Evolutionary conservation across 1,140 invertebrate species (phyloP).

Genomic region (Drosophila takahashii): DNA sequence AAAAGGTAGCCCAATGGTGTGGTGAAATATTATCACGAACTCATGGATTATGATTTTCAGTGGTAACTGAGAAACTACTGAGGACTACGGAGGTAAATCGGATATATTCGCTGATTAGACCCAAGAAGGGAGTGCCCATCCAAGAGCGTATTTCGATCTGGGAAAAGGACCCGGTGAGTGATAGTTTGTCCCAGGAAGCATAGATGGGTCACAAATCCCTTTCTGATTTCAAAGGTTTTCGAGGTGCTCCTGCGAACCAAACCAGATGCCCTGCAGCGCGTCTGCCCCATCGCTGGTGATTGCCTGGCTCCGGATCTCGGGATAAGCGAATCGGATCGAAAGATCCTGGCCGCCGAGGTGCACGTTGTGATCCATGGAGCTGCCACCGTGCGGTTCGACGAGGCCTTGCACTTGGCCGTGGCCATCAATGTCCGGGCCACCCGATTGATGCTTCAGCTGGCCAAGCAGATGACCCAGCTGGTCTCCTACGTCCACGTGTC

Average conservation of each 20-base stretch:
- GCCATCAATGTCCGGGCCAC: constrained; percentile 87
- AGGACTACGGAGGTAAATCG: constrained; percentile 89
- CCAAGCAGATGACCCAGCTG: constrained; percentile 88
- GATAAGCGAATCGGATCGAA: constrained; percentile 86
- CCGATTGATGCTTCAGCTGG: constrained; percentile 86
- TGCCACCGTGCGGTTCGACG: constrained; percentile 93
- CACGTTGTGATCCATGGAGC: constrained; percentile 93
- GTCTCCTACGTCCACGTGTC: constrained; percentile 89
- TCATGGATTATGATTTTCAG: constrained; percentile 54
- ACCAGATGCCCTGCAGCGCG: constrained; percentile 14
- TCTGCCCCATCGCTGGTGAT: constrained; percentile 86
- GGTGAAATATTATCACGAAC: not conserved
- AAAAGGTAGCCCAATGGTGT: constrained; percentile 21
- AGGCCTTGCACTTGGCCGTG: constrained; percentile 88
- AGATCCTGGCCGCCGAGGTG: constrained; percentile 82
- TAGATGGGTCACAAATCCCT: not conserved
- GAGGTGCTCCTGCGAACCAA: constrained; percentile 14
- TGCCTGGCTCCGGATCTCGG: constrained; percentile 87
- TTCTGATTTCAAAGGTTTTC: constrained; percentile 25
- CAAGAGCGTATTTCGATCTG: constrained; percentile 88
- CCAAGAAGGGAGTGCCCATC: constrained; percentile 90
- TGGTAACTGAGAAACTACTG: constrained; percentile 92
- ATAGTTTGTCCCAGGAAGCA: not conserved
- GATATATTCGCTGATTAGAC: constrained; percentile 91
- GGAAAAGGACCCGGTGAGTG: constrained; percentile 85